Base-by-base conservation (phyloP, 1,140 invertebrate genomes). In the Ceratina calcarata region DNA sequence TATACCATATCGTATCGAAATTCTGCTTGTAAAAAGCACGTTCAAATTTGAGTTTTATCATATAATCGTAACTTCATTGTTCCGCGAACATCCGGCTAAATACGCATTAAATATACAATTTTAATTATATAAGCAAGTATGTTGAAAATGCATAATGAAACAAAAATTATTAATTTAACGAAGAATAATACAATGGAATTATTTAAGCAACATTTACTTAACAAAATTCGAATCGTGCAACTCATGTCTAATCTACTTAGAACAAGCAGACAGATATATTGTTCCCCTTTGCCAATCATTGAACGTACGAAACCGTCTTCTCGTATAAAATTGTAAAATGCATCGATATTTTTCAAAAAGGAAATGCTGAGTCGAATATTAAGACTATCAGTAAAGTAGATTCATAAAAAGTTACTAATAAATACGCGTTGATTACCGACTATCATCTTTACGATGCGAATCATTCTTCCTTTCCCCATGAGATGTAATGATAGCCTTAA, bases 121-220 rank as follows among this genome's bases (percentile, higher is more conserved):
- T 84, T 69, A 86, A 86, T 86, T 55, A 77, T 82, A 82, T 64
- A 86, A 86, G 80, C 83, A 85, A 86, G 27, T 85, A 82, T 70
- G 68, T 79, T 85, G 79, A 86, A 85, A 86, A 65, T 86, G 84
- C 84, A 79, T 79, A 82, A 79, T 55, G 62, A 76, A 86, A 82
- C 58, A 85, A 20, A 85, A 82, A 71, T 77, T 45, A 81, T 82
- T 81, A 74, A 86, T 85, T 79, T 79, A 82, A 85, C 66, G 20
- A 82, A 84, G 84, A 86, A 86, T 86, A 86, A 79, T 85, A 86
- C 84, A 86, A 68, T 85, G 78, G 83, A 85, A 86, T 85, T 82
- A 85, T 79, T 86, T 73, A 80, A 80, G 83, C 61, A 70, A 80
- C 45, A 68, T 78, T 85, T 70, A 82, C 79, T 78, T 74, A 78